phyloP scores from a whole-genome alignment of 1,140 invertebrate species.

The Hylaeus anthracinus region DNA sequence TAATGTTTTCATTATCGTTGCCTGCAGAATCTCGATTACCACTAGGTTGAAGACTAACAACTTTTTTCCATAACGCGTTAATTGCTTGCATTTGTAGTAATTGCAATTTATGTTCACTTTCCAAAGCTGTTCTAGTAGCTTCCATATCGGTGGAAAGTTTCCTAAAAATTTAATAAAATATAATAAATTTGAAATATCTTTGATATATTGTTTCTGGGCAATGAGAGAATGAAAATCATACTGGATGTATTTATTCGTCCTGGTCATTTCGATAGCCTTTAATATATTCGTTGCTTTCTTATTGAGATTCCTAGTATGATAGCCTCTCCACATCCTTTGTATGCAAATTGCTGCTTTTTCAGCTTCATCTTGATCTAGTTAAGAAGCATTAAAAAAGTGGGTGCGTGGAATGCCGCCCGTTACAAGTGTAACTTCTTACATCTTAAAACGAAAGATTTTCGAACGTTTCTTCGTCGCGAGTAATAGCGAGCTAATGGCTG shows the following conservation, averaged over 20 bases:
- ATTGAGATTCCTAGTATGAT: conserved; percentile 89
- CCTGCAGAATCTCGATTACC: conserved; percentile 60
- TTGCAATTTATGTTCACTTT: conserved; percentile 92
- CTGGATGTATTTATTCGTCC: conserved; percentile 94
- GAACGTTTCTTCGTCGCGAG: no score
- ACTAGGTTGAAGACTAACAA: conserved; percentile 85
- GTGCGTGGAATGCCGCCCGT: no score
- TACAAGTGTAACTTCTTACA: no score
- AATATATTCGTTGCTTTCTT: conserved; percentile 87
- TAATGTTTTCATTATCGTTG: conserved; percentile 67
- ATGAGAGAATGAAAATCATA: conserved; percentile 77
- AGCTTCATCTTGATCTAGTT: conserved; percentile 71
- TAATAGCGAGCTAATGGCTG: no score
- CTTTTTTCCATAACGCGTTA: conserved; percentile 94
- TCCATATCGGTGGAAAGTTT: conserved; percentile 90
- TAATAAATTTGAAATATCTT: neutral
- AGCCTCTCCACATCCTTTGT: conserved; percentile 94
- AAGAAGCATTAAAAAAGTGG: neutral
- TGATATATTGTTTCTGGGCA: neutral
- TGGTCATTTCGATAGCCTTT: conserved; percentile 88
- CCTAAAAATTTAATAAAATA: conserved; percentile 74
- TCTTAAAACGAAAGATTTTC: no score
- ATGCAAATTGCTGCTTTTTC: conserved; percentile 88
- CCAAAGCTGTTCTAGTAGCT: conserved; percentile 89
- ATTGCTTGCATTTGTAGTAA: conserved; percentile 94